Percentiles rank a stretch among this genome's conserved stretches.
phyloP scores from a whole-genome alignment of 2,113 vertebrate species.

The Lophura nycthemera region DNA sequence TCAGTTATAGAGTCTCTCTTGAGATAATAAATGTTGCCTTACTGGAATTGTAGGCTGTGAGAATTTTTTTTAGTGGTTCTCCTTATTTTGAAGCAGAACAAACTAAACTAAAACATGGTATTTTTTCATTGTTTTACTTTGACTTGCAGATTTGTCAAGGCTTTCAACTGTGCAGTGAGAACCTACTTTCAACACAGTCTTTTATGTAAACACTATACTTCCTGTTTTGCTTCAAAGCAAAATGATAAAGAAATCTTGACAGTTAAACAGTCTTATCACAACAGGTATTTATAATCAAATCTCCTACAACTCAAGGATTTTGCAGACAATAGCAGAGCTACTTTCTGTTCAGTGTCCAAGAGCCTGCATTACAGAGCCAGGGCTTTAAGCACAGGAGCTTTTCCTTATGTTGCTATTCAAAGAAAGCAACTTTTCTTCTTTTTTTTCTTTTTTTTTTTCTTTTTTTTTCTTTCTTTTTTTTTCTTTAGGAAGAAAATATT shows the following conservation, averaged over 20 bases:
- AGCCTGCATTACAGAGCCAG: not conserved
- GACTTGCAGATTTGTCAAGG: conserved; percentile 20
- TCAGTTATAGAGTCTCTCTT: not conserved
- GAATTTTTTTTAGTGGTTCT: not conserved
- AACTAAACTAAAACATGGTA: not conserved
- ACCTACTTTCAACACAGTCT: conserved; percentile 20
- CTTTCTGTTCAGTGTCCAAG: not conserved
- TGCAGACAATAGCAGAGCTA: not conserved
- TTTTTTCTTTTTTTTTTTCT: not conserved
- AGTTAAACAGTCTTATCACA: conserved; percentile 1
- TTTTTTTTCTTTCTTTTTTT: not conserved
- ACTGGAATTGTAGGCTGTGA: not conserved
- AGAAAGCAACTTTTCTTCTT: not conserved
- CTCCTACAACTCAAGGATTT: not conserved
- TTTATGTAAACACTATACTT: conserved; percentile 51
- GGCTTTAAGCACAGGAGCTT: not conserved
- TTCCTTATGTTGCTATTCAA: not conserved
- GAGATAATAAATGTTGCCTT: not conserved
- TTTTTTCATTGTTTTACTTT: not conserved
- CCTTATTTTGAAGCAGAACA: not conserved
- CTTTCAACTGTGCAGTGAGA: conserved; percentile 9
- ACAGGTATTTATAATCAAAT: not conserved
- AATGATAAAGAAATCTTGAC: conserved; percentile 26
- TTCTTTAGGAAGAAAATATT: not conserved
- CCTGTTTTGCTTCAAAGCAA: conserved; percentile 65